Evolutionary conservation across 2,113 vertebrate species (phyloP).

Genomic region (Bufo gargarizans): DNA sequence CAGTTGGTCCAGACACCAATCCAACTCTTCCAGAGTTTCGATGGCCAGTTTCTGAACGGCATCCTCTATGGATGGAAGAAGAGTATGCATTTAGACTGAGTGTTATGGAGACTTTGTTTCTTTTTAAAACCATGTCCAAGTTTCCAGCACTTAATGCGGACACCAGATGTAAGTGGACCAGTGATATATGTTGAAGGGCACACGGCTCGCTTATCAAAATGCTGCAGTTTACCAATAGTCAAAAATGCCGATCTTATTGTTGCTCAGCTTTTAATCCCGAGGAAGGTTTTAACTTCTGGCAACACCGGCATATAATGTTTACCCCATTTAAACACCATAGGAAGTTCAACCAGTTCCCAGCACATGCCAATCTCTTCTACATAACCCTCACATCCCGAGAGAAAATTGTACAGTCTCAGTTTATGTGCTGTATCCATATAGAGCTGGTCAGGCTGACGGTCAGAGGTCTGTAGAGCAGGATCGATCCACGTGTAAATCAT

Average conservation of each 20-base stretch:
- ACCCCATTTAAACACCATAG: not conserved
- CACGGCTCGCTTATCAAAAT: not conserved
- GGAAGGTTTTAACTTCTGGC: no score
- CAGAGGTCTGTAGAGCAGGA: not conserved
- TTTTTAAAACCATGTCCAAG: not conserved
- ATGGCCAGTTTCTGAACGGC: conserved; percentile 82
- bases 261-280: not conserved
- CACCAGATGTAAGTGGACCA: not conserved
- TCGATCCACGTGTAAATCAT: not conserved
- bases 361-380: not conserved
- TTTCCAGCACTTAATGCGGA: not conserved
- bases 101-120: not conserved
- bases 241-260: not conserved
- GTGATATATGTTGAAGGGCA: not conserved
- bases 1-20: conserved; percentile 95
- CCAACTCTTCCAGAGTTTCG: conserved; percentile 91
- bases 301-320: no score
- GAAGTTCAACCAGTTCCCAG: not conserved
- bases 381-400: not conserved
- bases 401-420: not conserved
- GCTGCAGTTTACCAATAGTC: not conserved
- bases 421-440: not conserved
- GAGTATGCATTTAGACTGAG: conserved; percentile 38
- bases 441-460: not conserved
- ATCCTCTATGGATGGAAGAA: conserved; percentile 77